Base-by-base conservation (phyloP, 2,888 invertebrate species). In the Brachylomia viminalis region DNA sequence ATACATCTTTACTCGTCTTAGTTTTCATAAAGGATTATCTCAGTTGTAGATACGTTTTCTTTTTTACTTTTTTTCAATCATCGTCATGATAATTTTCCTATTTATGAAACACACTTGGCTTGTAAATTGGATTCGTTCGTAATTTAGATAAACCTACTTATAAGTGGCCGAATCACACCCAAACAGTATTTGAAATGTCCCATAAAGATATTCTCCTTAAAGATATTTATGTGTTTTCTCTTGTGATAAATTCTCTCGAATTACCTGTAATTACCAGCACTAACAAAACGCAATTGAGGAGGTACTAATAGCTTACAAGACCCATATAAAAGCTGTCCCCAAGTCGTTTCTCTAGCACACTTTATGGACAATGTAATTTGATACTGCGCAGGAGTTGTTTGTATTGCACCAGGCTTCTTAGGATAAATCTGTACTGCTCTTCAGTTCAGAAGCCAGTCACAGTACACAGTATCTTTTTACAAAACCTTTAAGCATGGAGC, bases 291-390 rank as follows among this genome's bases (percentile, higher is more conserved):
- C 15, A 42, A 69, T 47, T 81, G 62, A 71, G 65, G 58, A 20
- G 20, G 23, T 73, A 58, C 49, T 75, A 68, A 79, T 75, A 47
- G 64, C 62, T 11, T 58, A 79, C 71, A 62, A 72, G 67, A 5
- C 33, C 30, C 59, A 64, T 79, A 68, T 69, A 79, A 47, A 75
- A 65, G 74, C 68, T 1, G 15, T 47, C 13, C 38, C 5, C 30
- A 27, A 56, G 52, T 23, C 33, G 73, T 82, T 78, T 75, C 68
- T 79, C 79, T 69, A 52, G n/a, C 33, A 38, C 33, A 71, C 56
- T 79, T 79, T 79, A 82, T 82, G 71, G 33, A 69, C 71, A 72
- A 11, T 52, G 82, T 72, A 82, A 82, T 72, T 72, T 82, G 79
- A 82, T 72, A 61, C n/a, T 15, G 15, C 23, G n/a, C 45, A 20